These are phyloP conservation scores for Choloepus hoffmanni DNA, from an alignment of 2,113 vertebrate species.

Conservation along the genomic window DNA sequence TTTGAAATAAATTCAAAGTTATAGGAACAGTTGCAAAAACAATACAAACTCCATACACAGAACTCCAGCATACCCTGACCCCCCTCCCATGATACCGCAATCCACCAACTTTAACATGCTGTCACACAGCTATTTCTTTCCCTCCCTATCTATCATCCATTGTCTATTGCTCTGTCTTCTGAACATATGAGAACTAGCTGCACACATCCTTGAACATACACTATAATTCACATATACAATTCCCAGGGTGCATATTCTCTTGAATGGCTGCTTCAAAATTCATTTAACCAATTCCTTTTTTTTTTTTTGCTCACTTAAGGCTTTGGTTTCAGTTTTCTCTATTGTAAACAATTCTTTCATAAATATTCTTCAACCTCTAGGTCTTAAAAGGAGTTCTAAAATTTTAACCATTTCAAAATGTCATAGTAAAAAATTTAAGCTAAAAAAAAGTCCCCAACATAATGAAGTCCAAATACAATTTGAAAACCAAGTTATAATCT, in stretches of 20 bases:
- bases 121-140: no score
- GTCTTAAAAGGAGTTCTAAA: slow-evolving; percentile 9
- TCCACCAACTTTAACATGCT: no score
- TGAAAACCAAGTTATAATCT: slow-evolving; percentile 51
- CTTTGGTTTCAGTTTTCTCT: slow-evolving; percentile 38
- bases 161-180: no score
- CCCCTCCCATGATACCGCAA: no score
- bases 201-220: no score
- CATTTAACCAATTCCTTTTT: slow-evolving; percentile 28
- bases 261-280: background rate
- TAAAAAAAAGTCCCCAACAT: background rate
- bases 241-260: background rate
- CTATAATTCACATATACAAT: no score
- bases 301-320: background rate
- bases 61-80: no score
- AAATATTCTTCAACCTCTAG: slow-evolving; percentile 29
- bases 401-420: background rate
- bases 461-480: background rate
- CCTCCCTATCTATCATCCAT: no score
- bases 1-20: no score
- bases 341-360: background rate
- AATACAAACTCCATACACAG: no score
- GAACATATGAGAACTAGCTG: no score
- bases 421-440: slow-evolving; percentile 10
- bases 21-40: no score